phyloP scores from a whole-genome alignment of 1,140 invertebrate genomes.

The Phymorhynchus buccinoides region DNA sequence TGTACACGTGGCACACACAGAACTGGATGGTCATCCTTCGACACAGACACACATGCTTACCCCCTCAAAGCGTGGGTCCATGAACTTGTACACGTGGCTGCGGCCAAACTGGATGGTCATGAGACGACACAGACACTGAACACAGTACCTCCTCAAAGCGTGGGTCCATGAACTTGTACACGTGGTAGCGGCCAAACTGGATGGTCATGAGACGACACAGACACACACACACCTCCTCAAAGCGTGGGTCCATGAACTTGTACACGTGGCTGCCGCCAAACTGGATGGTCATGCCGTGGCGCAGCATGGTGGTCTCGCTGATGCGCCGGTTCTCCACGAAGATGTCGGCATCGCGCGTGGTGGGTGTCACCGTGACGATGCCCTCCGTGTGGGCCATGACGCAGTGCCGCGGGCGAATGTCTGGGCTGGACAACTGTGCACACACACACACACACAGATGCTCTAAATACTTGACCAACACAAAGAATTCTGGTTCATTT shows the following conservation, averaged over 20 bases:
- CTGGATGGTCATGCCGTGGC: constrained; percentile 75
- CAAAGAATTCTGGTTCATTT: too few species aligned
- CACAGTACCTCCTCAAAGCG: constrained; percentile 83
- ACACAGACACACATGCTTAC: constrained; percentile 88
- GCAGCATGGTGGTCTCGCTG: constrained; percentile 92
- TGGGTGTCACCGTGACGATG: constrained; percentile 92
- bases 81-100: constrained; percentile 92
- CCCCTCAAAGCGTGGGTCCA: constrained; percentile 91
- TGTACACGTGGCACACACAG: constrained; percentile 90
- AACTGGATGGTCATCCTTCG: constrained; percentile 73
- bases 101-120: too few species aligned
- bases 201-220: constrained; percentile 69
- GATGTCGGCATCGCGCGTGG: constrained; percentile 89
- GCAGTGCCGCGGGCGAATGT: constrained; percentile 91
- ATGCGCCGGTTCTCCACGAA: constrained; percentile 94
- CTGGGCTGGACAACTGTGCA: constrained; percentile 64
- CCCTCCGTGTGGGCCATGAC: constrained; percentile 92
- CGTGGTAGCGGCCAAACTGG: constrained; percentile 84
- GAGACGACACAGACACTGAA: neutral
- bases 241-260: constrained; percentile 91
- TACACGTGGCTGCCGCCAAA: constrained; percentile 90
- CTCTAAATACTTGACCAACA: constrained; percentile 75
- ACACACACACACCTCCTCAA: constrained; percentile 82
- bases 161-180: constrained; percentile 94
- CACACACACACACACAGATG: constrained; percentile 47